A percentile compares a stretch with the other conserved stretches of the same genome.
Conservation (phyloP, 2,113 vertebrate species). For the Ceyx margarethae region DNA sequence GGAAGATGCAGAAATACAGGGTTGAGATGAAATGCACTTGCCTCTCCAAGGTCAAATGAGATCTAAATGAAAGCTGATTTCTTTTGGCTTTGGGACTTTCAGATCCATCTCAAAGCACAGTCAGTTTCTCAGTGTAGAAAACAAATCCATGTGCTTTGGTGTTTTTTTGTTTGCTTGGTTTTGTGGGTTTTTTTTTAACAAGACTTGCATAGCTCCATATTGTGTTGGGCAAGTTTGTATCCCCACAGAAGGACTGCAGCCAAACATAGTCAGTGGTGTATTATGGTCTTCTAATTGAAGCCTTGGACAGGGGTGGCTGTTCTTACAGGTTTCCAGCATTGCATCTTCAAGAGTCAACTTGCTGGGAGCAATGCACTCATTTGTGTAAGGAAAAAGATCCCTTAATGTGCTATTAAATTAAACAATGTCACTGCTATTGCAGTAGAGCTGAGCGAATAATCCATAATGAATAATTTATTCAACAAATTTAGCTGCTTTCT, state of each 20-base stretch:
- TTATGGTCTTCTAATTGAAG: not conserved
- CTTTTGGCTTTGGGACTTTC: not conserved
- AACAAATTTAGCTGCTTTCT: conserved; percentile 74
- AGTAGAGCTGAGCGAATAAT: conserved; percentile 71
- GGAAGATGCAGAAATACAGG: not conserved
- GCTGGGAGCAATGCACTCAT: conserved; percentile 68
- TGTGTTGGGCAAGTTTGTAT: not conserved
- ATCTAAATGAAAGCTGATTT: not conserved
- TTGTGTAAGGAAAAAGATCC: conserved; percentile 69
- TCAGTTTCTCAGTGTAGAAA: not conserved
- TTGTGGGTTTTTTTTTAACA: not conserved
- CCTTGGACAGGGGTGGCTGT: conserved; percentile 2
- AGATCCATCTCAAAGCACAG: not conserved
- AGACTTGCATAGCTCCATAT: not conserved
- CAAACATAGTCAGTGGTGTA: not conserved
- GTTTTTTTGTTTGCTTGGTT: not conserved
- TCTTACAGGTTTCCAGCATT: conserved; percentile 33
- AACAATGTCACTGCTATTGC: conserved; percentile 71
- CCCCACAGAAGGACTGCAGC: not conserved
- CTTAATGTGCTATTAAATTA: conserved; percentile 74
- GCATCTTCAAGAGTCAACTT: conserved; percentile 60
- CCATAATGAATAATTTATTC: conserved; percentile 74
- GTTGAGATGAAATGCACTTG: not conserved
- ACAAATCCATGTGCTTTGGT: not conserved
- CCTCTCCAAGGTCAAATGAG: not conserved